phyloP scores from a whole-genome alignment of 2,797 vertebrate genomes.

The Paramormyrops hopkinsi region DNA sequence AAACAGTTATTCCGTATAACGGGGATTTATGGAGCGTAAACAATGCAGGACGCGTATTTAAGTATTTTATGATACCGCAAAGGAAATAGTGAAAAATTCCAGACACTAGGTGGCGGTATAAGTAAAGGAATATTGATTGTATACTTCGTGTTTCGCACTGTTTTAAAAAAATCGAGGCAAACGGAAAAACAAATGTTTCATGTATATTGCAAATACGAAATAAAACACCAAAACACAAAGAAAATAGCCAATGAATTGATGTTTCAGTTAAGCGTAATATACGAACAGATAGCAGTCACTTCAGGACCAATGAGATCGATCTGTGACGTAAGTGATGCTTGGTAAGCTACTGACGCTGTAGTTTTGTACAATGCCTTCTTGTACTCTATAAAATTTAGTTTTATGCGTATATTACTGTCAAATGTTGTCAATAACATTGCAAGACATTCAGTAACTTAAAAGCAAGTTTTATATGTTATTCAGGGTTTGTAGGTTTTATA shows the following conservation, averaged over 20 bases:
- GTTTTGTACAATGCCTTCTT: neutral
- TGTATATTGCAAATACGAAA: neutral
- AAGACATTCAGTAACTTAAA: neutral
- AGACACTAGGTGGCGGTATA: constrained; percentile 39
- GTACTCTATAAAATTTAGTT: neutral
- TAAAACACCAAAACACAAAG: neutral
- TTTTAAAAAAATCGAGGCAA: neutral
- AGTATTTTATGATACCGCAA: neutral
- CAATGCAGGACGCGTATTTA: neutral
- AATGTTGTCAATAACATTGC: neutral
- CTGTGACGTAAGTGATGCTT: neutral
- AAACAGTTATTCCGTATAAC: neutral
- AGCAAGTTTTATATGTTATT: neutral
- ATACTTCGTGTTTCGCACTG: neutral
- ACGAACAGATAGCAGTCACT: neutral
- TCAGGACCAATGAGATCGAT: neutral
- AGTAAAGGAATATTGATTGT: constrained; percentile 3
- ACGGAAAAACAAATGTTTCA: neutral
- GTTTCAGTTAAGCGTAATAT: neutral
- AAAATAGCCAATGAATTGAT: neutral
- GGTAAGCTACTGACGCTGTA: neutral
- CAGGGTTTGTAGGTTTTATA: neutral
- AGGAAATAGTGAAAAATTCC: neutral
- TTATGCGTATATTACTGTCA: neutral
- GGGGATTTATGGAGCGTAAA: neutral